These are phyloP conservation scores for Phaonia tiefii DNA, from an alignment of 2,888 invertebrate species.

Conservation along the genomic window DNA sequence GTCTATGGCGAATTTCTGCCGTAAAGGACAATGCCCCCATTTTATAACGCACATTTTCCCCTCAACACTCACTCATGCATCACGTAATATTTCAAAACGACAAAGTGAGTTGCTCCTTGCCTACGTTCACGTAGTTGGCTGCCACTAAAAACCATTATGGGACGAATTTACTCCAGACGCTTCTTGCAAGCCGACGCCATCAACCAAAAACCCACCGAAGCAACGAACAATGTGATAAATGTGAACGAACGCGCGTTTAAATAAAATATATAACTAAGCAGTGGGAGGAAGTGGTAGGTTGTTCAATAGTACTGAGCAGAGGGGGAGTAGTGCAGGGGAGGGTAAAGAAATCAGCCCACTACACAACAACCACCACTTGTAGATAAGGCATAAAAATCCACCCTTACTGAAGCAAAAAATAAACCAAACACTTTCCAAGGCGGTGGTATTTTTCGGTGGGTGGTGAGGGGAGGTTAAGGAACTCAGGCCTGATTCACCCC, in stretches of 20 bases:
- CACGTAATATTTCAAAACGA: slow-evolving; percentile 1
- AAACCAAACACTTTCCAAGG: slow-evolving; percentile 30
- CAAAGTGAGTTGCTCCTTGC: too few relatives aligned
- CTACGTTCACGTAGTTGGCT: slow-evolving; percentile 38
- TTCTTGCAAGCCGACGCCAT: too few relatives aligned
- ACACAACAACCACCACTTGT: slow-evolving; percentile 60
- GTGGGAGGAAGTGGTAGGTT: too few relatives aligned
- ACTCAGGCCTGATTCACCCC: background rate
- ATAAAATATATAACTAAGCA: too few relatives aligned
- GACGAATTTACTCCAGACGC: slow-evolving; percentile 1
- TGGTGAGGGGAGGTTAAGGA: slow-evolving; percentile 44
- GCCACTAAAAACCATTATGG: slow-evolving; percentile 30
- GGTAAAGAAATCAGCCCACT: background rate
- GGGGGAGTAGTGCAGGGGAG: background rate
- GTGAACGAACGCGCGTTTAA: slow-evolving; percentile 14
- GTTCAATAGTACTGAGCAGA: background rate
- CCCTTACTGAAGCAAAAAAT: slow-evolving; percentile 52
- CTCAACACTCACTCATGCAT: slow-evolving; percentile 11
- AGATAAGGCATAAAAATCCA: slow-evolving; percentile 44
- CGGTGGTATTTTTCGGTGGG: too few relatives aligned
- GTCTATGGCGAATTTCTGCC: background rate
- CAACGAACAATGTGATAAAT: background rate
- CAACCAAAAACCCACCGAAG: too few relatives aligned
- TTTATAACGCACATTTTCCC: background rate
- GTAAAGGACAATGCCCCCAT: background rate